phyloP scores from a whole-genome alignment of 2,113 vertebrate genomes.

The Eurystomus gularis region DNA sequence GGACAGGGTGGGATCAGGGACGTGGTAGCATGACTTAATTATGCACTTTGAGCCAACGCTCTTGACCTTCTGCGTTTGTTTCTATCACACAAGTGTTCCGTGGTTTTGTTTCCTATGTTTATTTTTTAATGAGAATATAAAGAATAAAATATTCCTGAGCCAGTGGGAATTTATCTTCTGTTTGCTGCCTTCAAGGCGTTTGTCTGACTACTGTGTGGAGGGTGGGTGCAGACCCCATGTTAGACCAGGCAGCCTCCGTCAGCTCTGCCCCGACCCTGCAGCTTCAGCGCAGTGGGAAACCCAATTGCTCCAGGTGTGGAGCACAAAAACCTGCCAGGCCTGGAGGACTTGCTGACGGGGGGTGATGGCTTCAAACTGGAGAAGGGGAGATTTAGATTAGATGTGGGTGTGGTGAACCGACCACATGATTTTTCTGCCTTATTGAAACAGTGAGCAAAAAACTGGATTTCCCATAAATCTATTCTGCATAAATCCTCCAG shows the following conservation, averaged over 20 bases:
- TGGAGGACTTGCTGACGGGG: background rate
- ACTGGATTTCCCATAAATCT: too few relatives aligned
- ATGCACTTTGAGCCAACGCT: conserved; percentile 66
- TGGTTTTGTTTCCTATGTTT: conserved; percentile 78
- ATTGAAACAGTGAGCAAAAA: too few relatives aligned
- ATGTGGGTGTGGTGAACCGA: too few relatives aligned
- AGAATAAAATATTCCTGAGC: conserved; percentile 70
- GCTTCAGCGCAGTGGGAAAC: background rate
- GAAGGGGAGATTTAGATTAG: background rate
- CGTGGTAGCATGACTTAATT: conserved; percentile 43
- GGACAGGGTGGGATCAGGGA: conserved; percentile 41
- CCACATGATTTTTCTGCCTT: too few relatives aligned
- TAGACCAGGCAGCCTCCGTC: background rate
- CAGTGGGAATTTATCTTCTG: background rate
- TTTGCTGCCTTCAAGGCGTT: background rate
- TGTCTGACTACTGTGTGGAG: fast-evolving
- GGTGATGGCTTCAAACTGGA: background rate
- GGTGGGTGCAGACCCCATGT: background rate
- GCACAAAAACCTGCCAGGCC: background rate
- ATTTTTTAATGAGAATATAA: conserved; percentile 78
- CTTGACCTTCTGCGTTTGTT: conserved; percentile 60
- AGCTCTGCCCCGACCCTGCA: background rate
- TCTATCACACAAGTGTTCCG: conserved; percentile 66
- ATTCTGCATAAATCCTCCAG: too few relatives aligned
- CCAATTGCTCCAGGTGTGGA: background rate